Base-by-base conservation (phyloP, 2,797 vertebrate species). In the Neosalanx taihuensis region DNA sequence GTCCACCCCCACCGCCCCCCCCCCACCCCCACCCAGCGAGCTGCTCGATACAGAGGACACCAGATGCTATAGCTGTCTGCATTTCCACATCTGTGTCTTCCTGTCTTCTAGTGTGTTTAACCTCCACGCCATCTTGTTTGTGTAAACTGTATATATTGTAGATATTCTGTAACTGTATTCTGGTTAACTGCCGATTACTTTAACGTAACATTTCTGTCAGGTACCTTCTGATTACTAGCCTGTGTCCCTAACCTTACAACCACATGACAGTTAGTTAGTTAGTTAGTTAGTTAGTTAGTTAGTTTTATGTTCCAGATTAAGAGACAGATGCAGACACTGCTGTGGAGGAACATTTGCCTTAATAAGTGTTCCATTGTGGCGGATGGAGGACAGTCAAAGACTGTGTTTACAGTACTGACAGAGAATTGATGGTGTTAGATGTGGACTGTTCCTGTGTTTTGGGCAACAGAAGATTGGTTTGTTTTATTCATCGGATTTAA, bases 391-490 rank as follows among this genome's bases (percentile, higher is more conserved):
- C 70, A 69, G 79, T 73, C 73, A 76, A 53, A 35, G 64, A 37
- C 35, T 57, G 64, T 81, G 81, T 84, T 87, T 85, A 74, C 74
- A 70, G 66, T 76, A 63, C 35, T 69, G 71, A 83, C 80, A 83
- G 88, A 86, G 77, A 51, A 69, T 79, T 84, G 76, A 83, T 84
- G 70, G 60, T 74, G 71, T 79, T 62, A 63, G 72, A 62, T 65
- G 63, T 31, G 60, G 63, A 65, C 57, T 46, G 67, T 61, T 59
- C 63, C 6, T 70, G 66, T 78, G 74, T 87, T 88, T 84, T 61
- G 74, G 75, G 78, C 79, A 82, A 83, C 78, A 81, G 69, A 75
- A 79, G 76, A 84, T 90, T 85, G 76, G 53, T 71, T 73, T 13
- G 58, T 72, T 70, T 74, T 76, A 81, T 73, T 78, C 69, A 1